These are phyloP conservation scores for Ypsolopha scabrella DNA, from an alignment of 2,888 invertebrate genomes.

Conservation along the genomic window DNA sequence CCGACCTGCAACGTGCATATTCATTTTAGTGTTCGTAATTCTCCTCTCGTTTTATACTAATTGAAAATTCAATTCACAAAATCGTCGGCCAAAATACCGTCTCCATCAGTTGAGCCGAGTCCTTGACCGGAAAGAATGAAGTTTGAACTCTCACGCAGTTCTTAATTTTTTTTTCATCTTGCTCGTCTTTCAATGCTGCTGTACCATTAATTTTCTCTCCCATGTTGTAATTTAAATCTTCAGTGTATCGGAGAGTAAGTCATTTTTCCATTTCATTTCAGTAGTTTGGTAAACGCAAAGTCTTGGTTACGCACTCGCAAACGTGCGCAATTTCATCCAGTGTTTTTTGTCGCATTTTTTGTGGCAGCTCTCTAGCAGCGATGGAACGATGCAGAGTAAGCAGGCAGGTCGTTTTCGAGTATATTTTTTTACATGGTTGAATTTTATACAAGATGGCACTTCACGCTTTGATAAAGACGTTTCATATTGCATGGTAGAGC, in stretches of 20 bases:
- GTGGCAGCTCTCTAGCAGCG: constrained; percentile 19
- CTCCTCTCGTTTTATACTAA: too few relatives aligned
- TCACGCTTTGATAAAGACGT: constrained; percentile 24
- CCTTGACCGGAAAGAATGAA: constrained; percentile 9
- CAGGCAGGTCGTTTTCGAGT: constrained; percentile 35
- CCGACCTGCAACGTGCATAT: too few relatives aligned
- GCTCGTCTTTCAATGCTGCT: constrained; percentile 3
- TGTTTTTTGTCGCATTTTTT: constrained; percentile 26
- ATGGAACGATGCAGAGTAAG: constrained; percentile 38
- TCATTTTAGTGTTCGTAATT: too few relatives aligned
- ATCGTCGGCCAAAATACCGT: not conserved
- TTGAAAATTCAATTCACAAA: too few relatives aligned
- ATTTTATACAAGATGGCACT: constrained; percentile 7
- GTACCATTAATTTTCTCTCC: not conserved
- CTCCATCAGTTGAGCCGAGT: constrained; percentile 4
- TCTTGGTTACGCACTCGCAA: constrained; percentile 14
- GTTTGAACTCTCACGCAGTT: not conserved
- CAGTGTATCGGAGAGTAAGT: not conserved
- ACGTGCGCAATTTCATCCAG: constrained; percentile 21
- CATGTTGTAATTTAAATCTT: not conserved
- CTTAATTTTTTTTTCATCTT: constrained; percentile 3
- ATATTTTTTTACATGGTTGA: constrained; percentile 26
- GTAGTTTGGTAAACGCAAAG: not conserved
- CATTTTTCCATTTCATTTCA: too few relatives aligned
- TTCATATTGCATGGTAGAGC: constrained; percentile 28